Percentiles rank a stretch among this genome's conserved stretches.
Conservation (phyloP, 2,888 invertebrate genomes). For the Lymantria monacha region DNA sequence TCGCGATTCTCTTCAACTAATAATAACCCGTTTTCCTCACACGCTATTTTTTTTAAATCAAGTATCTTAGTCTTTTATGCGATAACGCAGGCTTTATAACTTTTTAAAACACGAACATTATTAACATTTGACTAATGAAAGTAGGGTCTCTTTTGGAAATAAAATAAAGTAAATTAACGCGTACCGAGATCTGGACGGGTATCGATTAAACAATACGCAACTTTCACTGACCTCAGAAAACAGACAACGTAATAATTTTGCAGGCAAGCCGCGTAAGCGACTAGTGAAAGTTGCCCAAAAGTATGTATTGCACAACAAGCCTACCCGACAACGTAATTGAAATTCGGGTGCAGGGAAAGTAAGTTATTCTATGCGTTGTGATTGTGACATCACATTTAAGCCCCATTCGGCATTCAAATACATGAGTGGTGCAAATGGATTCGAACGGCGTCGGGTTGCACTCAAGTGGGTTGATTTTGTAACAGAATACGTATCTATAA, state of each 20-base stretch:
- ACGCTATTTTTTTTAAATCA: conserved; percentile 67
- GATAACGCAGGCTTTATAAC: conserved; percentile 12
- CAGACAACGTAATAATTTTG: conserved; percentile 73
- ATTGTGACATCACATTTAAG: conserved; percentile 47
- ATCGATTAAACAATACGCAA: conserved; percentile 56
- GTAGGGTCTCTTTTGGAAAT: conserved; percentile 6
- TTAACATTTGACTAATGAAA: not conserved
- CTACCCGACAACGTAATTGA: conserved; percentile 68
- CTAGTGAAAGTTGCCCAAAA: conserved; percentile 80
- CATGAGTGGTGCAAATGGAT: conserved; percentile 9
- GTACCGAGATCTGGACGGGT: conserved; percentile 18
- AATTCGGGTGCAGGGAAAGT: conserved; percentile 78
- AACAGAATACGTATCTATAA: conserved; percentile 9
- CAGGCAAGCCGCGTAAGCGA: conserved; percentile 74
- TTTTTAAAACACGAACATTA: conserved; percentile 3
- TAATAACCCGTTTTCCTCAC: conserved; percentile 81
- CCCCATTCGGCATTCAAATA: conserved; percentile 42
- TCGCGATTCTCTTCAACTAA: conserved; percentile 77
- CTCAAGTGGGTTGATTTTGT: conserved; percentile 17
- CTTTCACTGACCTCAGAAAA: conserved; percentile 75
- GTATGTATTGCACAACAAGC: conserved; percentile 79
- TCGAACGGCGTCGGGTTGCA: conserved; percentile 14
- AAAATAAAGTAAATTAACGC: conserved; percentile 23
- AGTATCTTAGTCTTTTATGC: conserved; percentile 40
- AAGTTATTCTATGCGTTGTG: conserved; percentile 52